A percentile compares a stretch with the other conserved stretches of the same genome.
These are phyloP conservation scores for Tetanocera ferruginea DNA, from an alignment of 2,888 invertebrate species.

Conservation along the genomic window DNA sequence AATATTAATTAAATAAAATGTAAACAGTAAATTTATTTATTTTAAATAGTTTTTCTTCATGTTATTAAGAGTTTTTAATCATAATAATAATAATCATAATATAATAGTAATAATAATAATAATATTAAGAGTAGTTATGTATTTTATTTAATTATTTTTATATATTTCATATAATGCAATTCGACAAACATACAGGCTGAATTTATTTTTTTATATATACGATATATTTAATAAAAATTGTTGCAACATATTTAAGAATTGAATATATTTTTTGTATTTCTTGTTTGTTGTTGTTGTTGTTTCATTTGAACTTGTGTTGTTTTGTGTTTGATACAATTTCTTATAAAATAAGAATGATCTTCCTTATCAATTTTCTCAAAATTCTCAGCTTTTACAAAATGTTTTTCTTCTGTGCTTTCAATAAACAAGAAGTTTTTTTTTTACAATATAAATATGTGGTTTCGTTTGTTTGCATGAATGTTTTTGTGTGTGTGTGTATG, in stretches of 20 bases:
- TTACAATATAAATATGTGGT: constrained; percentile 27
- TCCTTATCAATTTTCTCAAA: constrained; percentile 11
- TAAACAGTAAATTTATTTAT: constrained; percentile 17
- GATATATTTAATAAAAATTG: constrained; percentile 29
- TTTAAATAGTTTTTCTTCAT: constrained; percentile 10
- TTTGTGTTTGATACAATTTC: constrained; percentile 25
- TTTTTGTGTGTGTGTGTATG: constrained; percentile 19
- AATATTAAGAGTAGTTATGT: not conserved
- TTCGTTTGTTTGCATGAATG: constrained; percentile 13
- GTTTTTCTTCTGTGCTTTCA: constrained; percentile 23
- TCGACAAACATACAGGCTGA: constrained; percentile 22
- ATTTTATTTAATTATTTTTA: constrained; percentile 15
- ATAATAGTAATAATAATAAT: constrained; percentile 9
- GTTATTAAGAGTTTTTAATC: not conserved
- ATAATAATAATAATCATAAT: not conserved
- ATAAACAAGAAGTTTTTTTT: constrained; percentile 18
- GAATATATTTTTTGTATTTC: constrained; percentile 13
- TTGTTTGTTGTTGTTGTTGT: constrained; percentile 5
- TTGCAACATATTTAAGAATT: constrained; percentile 22
- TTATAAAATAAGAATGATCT: constrained; percentile 19
- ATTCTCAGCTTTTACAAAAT: constrained; percentile 26
- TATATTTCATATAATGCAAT: constrained; percentile 30
- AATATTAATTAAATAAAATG: constrained; percentile 27
- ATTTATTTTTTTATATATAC: constrained; percentile 23
- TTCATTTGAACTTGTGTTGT: constrained; percentile 13